Percentiles rank a stretch among this genome's conserved stretches.
Conservation (phyloP, 1,140 invertebrate genomes). For the Bombus pascuorum region DNA sequence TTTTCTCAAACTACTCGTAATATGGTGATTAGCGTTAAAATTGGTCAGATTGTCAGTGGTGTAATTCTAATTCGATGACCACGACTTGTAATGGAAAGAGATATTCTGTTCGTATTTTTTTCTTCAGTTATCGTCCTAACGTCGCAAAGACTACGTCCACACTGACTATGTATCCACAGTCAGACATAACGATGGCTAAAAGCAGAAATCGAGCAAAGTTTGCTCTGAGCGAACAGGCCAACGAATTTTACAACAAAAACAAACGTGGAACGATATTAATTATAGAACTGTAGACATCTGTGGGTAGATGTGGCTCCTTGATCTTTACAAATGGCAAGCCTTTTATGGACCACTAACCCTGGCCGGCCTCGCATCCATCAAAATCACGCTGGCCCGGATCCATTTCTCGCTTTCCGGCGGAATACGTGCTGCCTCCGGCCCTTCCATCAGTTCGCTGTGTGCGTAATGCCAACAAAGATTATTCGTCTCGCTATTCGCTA, state of each 20-base stretch:
- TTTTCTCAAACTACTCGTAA: too few relatives aligned
- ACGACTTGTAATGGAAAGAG: too few relatives aligned
- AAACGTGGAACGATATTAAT: neutral
- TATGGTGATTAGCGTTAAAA: too few relatives aligned
- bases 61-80: too few relatives aligned
- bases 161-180: too few relatives aligned
- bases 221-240: too few relatives aligned
- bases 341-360: constrained; percentile 51
- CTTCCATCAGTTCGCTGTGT: constrained; percentile 36
- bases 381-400: constrained; percentile 56
- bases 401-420: constrained; percentile 39
- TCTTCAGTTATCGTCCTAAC: too few relatives aligned
- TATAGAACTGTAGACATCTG: neutral
- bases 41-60: too few relatives aligned
- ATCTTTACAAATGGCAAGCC: constrained; percentile 47
- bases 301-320: constrained; percentile 25
- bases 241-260: neutral
- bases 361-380: constrained; percentile 57
- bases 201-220: too few relatives aligned
- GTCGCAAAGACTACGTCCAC: too few relatives aligned
- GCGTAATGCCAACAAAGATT: constrained; percentile 60
- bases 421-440: constrained; percentile 4
- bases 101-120: too few relatives aligned
- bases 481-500: constrained; percentile 40
- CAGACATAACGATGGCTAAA: too few relatives aligned